phyloP scores from a whole-genome alignment of 2,797 vertebrate genomes.

The Macropus fuliginosus region DNA sequence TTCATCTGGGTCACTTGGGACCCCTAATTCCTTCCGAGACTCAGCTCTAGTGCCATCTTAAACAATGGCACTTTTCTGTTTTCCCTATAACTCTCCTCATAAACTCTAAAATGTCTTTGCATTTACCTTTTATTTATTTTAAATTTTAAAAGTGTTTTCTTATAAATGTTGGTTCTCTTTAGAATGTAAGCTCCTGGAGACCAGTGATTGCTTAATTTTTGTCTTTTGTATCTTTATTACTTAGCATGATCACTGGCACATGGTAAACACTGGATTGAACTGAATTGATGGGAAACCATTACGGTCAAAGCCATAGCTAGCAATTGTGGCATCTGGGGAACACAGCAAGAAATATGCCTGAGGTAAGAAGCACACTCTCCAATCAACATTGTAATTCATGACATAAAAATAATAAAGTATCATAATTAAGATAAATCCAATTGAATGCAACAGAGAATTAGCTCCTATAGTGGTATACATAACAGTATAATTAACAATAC shows the following conservation, averaged over 20 bases:
- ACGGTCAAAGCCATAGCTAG: not conserved
- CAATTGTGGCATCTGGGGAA: not conserved
- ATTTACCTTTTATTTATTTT: not conserved
- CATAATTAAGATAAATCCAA: not conserved
- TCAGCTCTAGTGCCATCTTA: not conserved
- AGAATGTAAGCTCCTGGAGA: not conserved
- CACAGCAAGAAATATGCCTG: not conserved
- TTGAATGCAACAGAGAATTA: not conserved
- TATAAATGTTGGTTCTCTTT: not conserved
- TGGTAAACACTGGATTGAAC: not conserved
- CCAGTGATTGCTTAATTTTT: not conserved
- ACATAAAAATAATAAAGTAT: not conserved
- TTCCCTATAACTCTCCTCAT: not conserved
- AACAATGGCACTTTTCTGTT: not conserved
- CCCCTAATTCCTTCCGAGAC: not conserved
- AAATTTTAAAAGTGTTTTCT: not conserved
- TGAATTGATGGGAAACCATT: not conserved
- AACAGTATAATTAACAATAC: not conserved
- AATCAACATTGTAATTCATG: not conserved
- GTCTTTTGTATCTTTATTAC: not conserved
- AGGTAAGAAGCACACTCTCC: not conserved
- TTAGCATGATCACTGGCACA: not conserved
- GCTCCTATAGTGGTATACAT: not conserved
- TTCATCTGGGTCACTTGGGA: not conserved
- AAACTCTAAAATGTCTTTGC: not conserved